Conservation (phyloP, 2,113 vertebrate genomes). For the Polypterus senegalus region DNA sequence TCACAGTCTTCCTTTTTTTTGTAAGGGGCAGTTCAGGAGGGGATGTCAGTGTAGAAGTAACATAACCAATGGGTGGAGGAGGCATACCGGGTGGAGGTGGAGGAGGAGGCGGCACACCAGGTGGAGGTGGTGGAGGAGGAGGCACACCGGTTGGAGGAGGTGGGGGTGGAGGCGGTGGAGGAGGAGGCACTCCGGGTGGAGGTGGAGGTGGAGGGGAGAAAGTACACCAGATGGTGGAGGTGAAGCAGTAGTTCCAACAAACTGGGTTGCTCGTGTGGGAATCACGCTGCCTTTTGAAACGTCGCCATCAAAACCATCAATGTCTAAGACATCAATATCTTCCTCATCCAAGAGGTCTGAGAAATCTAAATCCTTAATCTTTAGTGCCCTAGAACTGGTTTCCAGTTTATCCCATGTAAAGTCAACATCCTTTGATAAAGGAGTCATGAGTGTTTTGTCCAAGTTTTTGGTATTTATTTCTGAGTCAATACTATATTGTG, state of each 20-base stretch:
- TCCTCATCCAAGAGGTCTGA: constrained; percentile 86
- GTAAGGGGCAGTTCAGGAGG: constrained; percentile 25
- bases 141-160: neutral
- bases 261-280: constrained; percentile 32
- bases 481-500: constrained; percentile 57
- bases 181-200: constrained; percentile 6
- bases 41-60: neutral
- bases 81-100: constrained; percentile 11
- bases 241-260: constrained; percentile 13
- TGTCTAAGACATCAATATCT: constrained; percentile 71
- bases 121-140: constrained; percentile 25
- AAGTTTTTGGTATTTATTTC: constrained; percentile 50
- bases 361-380: constrained; percentile 90
- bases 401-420: constrained; percentile 51
- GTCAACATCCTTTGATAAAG: constrained; percentile 43
- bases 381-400: constrained; percentile 43
- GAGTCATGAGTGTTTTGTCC: constrained; percentile 47
- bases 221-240: constrained; percentile 25
- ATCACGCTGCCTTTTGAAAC: constrained; percentile 20
- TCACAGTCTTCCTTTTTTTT: constrained; percentile 83
- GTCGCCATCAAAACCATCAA: constrained; percentile 32
- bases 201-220: constrained; percentile 49
- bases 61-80: neutral
- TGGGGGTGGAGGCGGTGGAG: constrained; percentile 12
- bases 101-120: constrained; percentile 12